These are phyloP conservation scores for Cephus sareptanus DNA, from an alignment of 2,888 invertebrate species.

Conservation along the genomic window DNA sequence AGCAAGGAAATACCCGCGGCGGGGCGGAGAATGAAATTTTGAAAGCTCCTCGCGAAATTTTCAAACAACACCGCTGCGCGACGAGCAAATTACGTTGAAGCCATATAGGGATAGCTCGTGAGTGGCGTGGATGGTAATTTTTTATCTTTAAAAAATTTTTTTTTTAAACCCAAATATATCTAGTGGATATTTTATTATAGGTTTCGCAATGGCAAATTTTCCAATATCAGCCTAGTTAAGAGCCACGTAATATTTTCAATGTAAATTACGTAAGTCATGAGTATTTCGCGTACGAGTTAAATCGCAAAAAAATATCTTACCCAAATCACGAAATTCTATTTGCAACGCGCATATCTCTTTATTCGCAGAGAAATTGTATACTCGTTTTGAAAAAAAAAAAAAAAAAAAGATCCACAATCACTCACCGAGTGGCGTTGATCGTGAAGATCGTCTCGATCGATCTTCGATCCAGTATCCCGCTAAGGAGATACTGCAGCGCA, in stretches of 20 bases:
- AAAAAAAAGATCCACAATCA: conserved; percentile 9
- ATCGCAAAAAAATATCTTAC: background rate
- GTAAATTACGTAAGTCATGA: background rate
- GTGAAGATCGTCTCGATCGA: conserved; percentile 63
- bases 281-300: background rate
- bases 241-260: background rate
- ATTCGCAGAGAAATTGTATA: background rate
- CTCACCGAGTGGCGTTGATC: conserved; percentile 59
- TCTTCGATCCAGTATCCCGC: conserved; percentile 71
- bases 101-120: background rate
- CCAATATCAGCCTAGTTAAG: background rate
- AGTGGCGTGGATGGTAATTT: background rate
- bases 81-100: conserved; percentile 9
- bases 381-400: background rate
- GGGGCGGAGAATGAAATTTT: background rate
- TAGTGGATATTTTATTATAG: too few species aligned
- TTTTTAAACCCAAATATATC: too few species aligned
- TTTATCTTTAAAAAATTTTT: too few species aligned
- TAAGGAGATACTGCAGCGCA: conserved; percentile 78
- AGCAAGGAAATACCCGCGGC: background rate
- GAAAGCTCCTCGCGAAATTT: background rate
- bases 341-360: background rate
- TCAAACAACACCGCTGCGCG: background rate
- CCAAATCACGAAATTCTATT: background rate
- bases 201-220: background rate